Percentiles rank a stretch among this genome's conserved stretches.
Evolutionary conservation across 2,888 invertebrate genomes (phyloP).

Genomic region (Microdon myrmicae): DNA sequence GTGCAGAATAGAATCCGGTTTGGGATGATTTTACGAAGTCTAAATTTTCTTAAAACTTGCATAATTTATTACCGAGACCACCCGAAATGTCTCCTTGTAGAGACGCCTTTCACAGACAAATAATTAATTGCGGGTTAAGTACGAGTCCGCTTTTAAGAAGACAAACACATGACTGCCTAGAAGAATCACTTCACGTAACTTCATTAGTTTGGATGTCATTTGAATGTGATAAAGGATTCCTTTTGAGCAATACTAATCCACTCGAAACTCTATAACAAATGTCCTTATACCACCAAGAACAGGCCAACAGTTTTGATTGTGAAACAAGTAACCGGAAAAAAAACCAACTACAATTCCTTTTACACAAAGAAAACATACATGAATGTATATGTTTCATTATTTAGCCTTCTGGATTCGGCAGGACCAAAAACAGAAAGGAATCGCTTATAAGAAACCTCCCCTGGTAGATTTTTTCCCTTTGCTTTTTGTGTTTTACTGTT

Average conservation of each 20-base stretch:
- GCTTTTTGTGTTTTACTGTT: conserved; percentile 13
- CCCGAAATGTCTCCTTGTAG: conserved; percentile 39
- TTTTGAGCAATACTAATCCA: conserved; percentile 30
- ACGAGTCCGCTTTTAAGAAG: neutral
- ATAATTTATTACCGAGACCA: conserved; percentile 41
- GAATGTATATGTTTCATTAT: conserved; percentile 19
- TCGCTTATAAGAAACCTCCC: conserved; percentile 36
- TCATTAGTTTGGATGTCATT: conserved; percentile 49
- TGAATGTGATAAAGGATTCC: conserved; percentile 51
- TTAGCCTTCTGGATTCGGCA: too few species aligned
- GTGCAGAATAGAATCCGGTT: too few species aligned
- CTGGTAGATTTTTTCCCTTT: conserved; percentile 23
- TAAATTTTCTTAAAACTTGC: conserved; percentile 23
- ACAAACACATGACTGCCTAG: conserved; percentile 1
- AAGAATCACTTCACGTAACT: conserved; percentile 41
- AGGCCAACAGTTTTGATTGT: too few species aligned
- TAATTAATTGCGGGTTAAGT: conserved; percentile 45
- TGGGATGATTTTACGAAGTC: too few species aligned
- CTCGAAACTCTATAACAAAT: conserved; percentile 26
- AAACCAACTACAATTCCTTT: neutral
- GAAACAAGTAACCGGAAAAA: too few species aligned
- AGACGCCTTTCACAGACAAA: conserved; percentile 42
- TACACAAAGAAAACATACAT: neutral
- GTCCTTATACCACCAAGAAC: conserved; percentile 2
- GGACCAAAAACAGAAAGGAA: conserved; percentile 10